Conservation (phyloP, 2,113 vertebrate species). For the Saimiri boliviensis region DNA sequence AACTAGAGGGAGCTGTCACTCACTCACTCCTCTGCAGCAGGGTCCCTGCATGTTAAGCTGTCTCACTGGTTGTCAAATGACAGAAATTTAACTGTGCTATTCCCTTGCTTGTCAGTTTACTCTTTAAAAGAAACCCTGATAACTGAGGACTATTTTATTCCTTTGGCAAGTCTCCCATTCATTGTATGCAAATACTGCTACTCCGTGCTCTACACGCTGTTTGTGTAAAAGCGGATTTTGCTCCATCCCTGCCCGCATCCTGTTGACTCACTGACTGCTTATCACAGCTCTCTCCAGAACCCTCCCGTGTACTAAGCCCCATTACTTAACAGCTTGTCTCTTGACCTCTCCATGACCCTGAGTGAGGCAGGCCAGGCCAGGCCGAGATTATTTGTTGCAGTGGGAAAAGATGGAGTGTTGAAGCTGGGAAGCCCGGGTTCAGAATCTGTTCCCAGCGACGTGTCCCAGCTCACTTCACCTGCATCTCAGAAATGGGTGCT, state of each 20-base stretch:
- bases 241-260: not conserved
- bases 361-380: not conserved
- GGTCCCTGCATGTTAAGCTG: not conserved
- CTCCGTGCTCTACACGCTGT: not conserved
- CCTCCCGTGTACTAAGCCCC: not conserved
- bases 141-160: not conserved
- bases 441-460: no score
- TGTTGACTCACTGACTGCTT: slow-evolving; percentile 24
- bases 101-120: not conserved
- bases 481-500: not conserved
- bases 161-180: not conserved
- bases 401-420: not conserved
- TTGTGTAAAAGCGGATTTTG: not conserved
- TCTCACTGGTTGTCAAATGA: not conserved
- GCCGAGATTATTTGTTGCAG: not conserved
- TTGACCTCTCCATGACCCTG: slow-evolving; percentile 57
- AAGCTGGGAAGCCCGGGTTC: not conserved
- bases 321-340: slow-evolving; percentile 6
- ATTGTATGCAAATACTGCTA: slow-evolving; percentile 56
- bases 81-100: not conserved
- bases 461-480: not conserved
- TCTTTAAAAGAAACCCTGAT: not conserved
- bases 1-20: not conserved
- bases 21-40: not conserved
- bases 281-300: not conserved